phyloP scores from a whole-genome alignment of 1,140 invertebrate species.

The Linepithema humile region DNA sequence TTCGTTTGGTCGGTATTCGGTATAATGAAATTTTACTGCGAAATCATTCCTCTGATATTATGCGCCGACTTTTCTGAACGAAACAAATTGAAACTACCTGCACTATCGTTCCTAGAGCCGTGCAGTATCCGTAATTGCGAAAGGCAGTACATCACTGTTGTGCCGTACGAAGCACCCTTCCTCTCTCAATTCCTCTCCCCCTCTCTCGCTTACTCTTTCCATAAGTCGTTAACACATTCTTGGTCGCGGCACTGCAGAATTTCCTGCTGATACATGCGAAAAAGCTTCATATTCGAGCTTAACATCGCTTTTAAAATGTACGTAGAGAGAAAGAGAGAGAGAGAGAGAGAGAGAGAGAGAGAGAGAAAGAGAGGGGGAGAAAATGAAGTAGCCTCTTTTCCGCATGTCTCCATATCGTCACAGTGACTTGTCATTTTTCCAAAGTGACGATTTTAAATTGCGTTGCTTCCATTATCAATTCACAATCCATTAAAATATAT shows the following conservation, averaged over 20 bases:
- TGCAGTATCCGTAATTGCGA: conserved; percentile 60
- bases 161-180: conserved; percentile 10
- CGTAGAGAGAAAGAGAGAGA: conserved; percentile 13
- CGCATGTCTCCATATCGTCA: not conserved
- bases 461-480: not conserved
- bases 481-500: not conserved
- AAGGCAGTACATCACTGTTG: conserved; percentile 63
- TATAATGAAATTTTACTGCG: conserved; percentile 43
- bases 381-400: not conserved
- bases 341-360: conserved; percentile 14
- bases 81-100: conserved; percentile 32
- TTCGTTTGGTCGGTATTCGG: conserved; percentile 34
- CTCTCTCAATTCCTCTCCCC: conserved; percentile 17
- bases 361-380: not conserved
- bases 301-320: conserved; percentile 62
- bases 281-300: conserved; percentile 71
- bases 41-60: conserved; percentile 23
- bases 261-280: conserved; percentile 70
- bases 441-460: not conserved
- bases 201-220: not conserved
- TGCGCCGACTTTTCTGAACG: not conserved
- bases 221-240: conserved; percentile 70
- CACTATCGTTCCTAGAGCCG: not conserved
- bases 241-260: conserved; percentile 64
- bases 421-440: not conserved